phyloP scores from a whole-genome alignment of 1,140 invertebrate species.

The Apolygus lucorum region DNA sequence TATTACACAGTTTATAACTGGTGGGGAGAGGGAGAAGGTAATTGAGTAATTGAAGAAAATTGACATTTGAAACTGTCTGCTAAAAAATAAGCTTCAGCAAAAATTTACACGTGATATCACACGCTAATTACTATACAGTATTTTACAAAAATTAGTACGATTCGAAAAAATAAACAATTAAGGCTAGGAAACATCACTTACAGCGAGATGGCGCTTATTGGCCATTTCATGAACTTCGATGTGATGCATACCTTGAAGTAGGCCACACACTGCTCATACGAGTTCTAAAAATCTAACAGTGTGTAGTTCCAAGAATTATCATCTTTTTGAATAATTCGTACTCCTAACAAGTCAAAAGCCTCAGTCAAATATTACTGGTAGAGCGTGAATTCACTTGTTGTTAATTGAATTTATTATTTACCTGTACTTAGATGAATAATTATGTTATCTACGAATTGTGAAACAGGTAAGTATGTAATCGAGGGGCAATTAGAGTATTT shows the following conservation, averaged over 20 bases:
- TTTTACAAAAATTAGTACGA: background rate
- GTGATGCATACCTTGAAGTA: background rate
- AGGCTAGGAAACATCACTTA: conserved; percentile 22
- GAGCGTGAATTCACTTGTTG: too few relatives aligned
- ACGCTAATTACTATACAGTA: background rate
- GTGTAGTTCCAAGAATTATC: too few relatives aligned
- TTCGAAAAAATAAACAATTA: background rate
- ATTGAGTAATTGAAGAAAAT: conserved; percentile 19
- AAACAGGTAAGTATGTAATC: too few relatives aligned
- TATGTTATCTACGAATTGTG: too few relatives aligned
- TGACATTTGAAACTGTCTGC: conserved; percentile 26
- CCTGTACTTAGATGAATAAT: too few relatives aligned
- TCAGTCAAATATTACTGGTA: too few relatives aligned
- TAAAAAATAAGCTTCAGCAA: background rate
- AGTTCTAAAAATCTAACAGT: too few relatives aligned
- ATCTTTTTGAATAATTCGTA: too few relatives aligned
- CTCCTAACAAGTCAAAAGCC: too few relatives aligned
- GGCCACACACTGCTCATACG: too few relatives aligned
- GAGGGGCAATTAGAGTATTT: too few relatives aligned
- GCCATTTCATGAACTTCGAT: background rate
- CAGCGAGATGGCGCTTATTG: conserved; percentile 12
- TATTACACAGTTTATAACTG: conserved; percentile 6
- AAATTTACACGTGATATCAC: conserved; percentile 7
- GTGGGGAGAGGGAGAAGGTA: conserved; percentile 11
- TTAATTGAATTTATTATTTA: too few relatives aligned